These are phyloP conservation scores for Lasioglossum baleicum DNA, from an alignment of 1,140 invertebrate genomes.

Conservation along the genomic window DNA sequence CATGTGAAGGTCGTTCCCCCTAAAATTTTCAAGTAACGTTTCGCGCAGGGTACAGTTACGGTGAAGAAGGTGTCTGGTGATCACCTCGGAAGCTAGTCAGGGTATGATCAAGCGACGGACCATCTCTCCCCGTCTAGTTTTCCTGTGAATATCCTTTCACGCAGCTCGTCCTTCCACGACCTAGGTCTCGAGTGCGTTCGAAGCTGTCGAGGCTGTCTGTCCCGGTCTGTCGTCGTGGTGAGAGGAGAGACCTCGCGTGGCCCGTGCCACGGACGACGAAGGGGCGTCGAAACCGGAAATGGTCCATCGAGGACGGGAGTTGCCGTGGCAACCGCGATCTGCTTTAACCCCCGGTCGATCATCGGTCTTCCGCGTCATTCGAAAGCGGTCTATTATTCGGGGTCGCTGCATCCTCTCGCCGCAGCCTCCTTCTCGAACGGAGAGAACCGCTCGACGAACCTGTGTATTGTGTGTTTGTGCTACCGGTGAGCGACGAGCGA, in stretches of 20 bases:
- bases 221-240: slow-evolving; percentile 29
- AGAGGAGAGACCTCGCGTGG: slow-evolving; percentile 48
- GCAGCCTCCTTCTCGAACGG: slow-evolving; percentile 18
- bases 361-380: slow-evolving; percentile 69
- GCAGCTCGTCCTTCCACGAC: slow-evolving; percentile 56
- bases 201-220: slow-evolving; percentile 45
- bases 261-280: slow-evolving; percentile 46
- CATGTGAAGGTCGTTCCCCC: too few relatives aligned
- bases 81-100: neutral
- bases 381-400: slow-evolving; percentile 70
- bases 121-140: slow-evolving; percentile 57
- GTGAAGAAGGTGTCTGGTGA: neutral
- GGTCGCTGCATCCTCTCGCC: slow-evolving; percentile 57
- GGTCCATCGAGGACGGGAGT: slow-evolving; percentile 70
- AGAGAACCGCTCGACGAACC: slow-evolving; percentile 7
- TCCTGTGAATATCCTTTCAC: slow-evolving; percentile 62
- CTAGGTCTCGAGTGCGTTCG: slow-evolving; percentile 47
- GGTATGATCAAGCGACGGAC: slow-evolving; percentile 1
- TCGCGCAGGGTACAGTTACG: neutral
- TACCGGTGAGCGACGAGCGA: slow-evolving; percentile 12
- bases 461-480: slow-evolving; percentile 34
- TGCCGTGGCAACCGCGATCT: slow-evolving; percentile 71
- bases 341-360: slow-evolving; percentile 66
- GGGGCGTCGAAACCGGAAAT: slow-evolving; percentile 67
- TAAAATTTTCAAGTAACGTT: too few relatives aligned